These are phyloP conservation scores for Holotrichia oblita DNA, from an alignment of 1,140 invertebrate genomes.

Conservation along the genomic window DNA sequence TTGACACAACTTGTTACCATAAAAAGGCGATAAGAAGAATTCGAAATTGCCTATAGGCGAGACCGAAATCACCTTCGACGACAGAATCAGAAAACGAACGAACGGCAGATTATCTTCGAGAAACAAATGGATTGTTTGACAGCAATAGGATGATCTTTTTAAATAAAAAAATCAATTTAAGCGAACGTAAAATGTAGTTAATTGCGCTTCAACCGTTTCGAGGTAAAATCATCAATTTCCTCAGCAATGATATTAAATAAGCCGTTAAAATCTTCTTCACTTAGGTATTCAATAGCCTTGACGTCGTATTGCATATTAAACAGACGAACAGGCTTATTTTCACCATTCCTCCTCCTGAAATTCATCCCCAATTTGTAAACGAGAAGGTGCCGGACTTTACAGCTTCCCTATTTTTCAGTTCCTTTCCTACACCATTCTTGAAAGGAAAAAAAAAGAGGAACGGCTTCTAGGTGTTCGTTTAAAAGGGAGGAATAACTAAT, in stretches of 20 bases:
- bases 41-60: neutral
- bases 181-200: neutral
- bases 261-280: conserved; percentile 7
- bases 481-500: neutral
- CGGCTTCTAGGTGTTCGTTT: neutral
- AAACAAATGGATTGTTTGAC: neutral
- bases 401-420: conserved; percentile 9
- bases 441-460: neutral
- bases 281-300: conserved; percentile 26
- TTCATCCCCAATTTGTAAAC: conserved; percentile 11
- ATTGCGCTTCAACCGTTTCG: neutral
- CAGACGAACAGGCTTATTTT: neutral
- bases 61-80: neutral
- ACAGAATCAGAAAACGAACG: neutral
- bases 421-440: neutral
- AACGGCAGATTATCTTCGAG: neutral
- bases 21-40: conserved; percentile 8
- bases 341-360: neutral
- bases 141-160: no score
- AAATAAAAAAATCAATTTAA: neutral
- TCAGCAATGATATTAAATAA: conserved; percentile 18
- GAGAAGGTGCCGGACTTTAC: conserved; percentile 15
- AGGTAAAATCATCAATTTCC: conserved; percentile 6
- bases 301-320: conserved; percentile 27
- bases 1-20: conserved; percentile 2